phyloP scores from a whole-genome alignment of 2,888 invertebrate genomes.

The Nomada hirtipes region DNA sequence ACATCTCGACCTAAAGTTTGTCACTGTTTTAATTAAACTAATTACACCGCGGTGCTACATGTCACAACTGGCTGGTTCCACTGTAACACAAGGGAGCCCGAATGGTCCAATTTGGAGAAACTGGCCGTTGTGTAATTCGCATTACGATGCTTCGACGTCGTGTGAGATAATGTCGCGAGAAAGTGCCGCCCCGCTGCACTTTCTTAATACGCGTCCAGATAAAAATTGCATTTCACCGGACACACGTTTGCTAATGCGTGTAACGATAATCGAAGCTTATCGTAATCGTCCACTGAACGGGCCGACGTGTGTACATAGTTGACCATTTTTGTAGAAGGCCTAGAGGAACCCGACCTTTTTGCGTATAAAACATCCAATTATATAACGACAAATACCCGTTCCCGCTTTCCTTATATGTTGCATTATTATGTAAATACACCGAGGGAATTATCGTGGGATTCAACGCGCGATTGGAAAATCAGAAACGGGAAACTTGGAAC shows the following conservation, averaged over 20 bases:
- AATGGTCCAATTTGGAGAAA: slow-evolving; percentile 64
- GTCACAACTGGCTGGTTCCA: background rate
- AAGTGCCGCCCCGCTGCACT: slow-evolving; percentile 48
- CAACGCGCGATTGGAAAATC: background rate
- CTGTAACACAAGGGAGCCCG: slow-evolving; percentile 1
- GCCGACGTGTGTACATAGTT: background rate
- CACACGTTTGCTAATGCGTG: background rate
- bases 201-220: slow-evolving; percentile 22
- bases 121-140: slow-evolving; percentile 58
- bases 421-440: background rate
- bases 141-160: slow-evolving; percentile 46
- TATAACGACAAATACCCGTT: slow-evolving; percentile 7
- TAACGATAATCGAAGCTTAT: slow-evolving; percentile 7
- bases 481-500: background rate
- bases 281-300: background rate
- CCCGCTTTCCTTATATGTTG: slow-evolving; percentile 17
- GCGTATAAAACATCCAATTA: slow-evolving; percentile 29
- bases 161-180: slow-evolving; percentile 56
- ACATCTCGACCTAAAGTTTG: no score
- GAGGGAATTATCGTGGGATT: background rate
- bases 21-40: slow-evolving; percentile 10
- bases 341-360: background rate
- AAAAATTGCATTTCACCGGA: slow-evolving; percentile 15
- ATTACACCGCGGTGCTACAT: background rate
- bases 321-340: background rate